Conservation (phyloP, 37 sponge, comb jelly and placozoan species). For the Chondrilla cf. caribensis region DNA sequence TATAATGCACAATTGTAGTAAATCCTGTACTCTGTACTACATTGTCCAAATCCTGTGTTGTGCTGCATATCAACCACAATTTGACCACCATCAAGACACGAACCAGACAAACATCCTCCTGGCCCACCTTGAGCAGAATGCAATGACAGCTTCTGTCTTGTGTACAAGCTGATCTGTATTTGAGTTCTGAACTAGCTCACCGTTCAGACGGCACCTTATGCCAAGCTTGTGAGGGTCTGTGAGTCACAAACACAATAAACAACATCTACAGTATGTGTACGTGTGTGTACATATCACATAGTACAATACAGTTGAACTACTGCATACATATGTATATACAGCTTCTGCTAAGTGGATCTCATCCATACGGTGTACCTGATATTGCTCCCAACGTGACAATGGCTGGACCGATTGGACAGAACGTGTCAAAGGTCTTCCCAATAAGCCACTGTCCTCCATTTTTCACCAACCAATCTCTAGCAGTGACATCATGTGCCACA, state of each 20-base stretch:
- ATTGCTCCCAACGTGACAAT: slow-evolving; percentile 67
- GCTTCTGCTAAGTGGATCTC: background rate
- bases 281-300: too few species aligned
- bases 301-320: too few species aligned
- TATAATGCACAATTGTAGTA: background rate
- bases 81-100: too few species aligned
- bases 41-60: too few species aligned
- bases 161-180: slow-evolving; percentile 79
- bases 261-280: too few species aligned
- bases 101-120: too few species aligned
- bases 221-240: slow-evolving; percentile 86
- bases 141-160: slow-evolving; percentile 62
- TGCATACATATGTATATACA: too few species aligned
- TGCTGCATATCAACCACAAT: too few species aligned
- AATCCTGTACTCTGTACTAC: too few species aligned
- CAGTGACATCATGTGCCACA: slow-evolving; percentile 91
- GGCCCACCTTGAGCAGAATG: slow-evolving; percentile 74
- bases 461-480: slow-evolving; percentile 81
- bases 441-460: slow-evolving; percentile 89
- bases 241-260: background rate
- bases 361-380: too few species aligned
- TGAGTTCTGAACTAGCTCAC: slow-evolving; percentile 70
- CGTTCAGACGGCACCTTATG: slow-evolving; percentile 83
- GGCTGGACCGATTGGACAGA: slow-evolving; percentile 83
- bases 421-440: slow-evolving; percentile 88